phyloP scores from a whole-genome alignment of 2,113 vertebrate genomes.

The Gymnobelideus leadbeateri region DNA sequence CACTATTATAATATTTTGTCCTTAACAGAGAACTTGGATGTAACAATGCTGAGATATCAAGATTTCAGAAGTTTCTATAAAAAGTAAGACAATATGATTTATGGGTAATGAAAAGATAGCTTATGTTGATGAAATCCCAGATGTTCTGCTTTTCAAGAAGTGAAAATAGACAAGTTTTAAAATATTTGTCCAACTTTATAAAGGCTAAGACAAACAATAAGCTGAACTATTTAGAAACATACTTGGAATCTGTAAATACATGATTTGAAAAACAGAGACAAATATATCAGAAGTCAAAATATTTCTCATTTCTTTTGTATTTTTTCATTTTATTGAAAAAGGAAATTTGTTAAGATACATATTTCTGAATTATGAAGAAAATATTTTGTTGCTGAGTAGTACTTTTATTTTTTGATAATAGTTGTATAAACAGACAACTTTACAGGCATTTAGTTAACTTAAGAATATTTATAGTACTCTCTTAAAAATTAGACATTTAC shows the following conservation, averaged over 20 bases:
- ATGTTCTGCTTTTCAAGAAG: background rate
- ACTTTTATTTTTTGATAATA: background rate
- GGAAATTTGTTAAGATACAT: background rate
- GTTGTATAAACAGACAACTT: background rate
- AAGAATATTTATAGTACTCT: background rate
- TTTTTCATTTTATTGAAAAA: background rate
- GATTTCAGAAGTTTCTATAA: background rate
- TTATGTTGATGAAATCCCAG: fast-evolving
- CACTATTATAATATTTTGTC: background rate
- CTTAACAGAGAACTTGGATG: background rate
- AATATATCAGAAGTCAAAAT: background rate
- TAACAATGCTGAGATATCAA: background rate
- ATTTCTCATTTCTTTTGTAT: constrained; percentile 2
- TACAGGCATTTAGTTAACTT: background rate
- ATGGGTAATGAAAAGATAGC: background rate
- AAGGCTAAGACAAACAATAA: background rate
- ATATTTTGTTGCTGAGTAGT: background rate
- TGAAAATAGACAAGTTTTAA: background rate
- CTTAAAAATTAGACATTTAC: background rate
- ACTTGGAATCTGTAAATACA: background rate
- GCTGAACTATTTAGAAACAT: background rate
- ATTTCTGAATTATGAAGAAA: constrained; percentile 25
- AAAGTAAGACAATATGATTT: background rate
- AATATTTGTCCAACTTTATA: background rate
- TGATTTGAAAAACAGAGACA: background rate